Evolutionary conservation across 1,140 invertebrate species (phyloP).

Genomic region (Calliphora vicina): DNA sequence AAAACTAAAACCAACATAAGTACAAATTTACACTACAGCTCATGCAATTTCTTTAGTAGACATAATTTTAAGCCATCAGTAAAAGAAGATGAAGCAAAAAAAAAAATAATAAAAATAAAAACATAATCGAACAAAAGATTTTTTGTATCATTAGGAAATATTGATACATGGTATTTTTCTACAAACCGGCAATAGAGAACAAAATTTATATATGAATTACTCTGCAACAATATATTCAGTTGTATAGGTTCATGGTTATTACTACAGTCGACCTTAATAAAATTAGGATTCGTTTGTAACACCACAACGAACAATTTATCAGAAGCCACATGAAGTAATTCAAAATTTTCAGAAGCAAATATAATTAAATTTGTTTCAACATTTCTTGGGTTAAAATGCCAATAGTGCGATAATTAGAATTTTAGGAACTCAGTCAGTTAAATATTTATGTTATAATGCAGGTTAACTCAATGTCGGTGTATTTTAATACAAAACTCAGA

Average conservation of each 20-base stretch:
- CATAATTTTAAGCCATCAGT: neutral
- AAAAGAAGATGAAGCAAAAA: neutral
- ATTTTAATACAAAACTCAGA: neutral
- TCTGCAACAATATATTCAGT: neutral
- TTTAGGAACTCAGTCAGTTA: neutral
- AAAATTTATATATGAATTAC: neutral
- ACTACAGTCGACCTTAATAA: too few relatives aligned
- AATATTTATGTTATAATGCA: neutral
- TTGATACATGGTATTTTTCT: neutral
- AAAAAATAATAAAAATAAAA: too few relatives aligned
- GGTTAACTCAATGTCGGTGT: neutral
- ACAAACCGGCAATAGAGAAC: neutral
- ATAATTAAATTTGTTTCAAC: too few relatives aligned
- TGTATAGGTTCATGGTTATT: neutral
- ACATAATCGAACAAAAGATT: neutral
- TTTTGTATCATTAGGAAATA: neutral
- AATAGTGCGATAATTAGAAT: neutral
- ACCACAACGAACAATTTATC: too few relatives aligned
- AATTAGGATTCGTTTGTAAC: too few relatives aligned
- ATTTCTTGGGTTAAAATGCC: too few relatives aligned
- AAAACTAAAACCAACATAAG: neutral
- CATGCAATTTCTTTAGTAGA: neutral
- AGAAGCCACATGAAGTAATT: too few relatives aligned
- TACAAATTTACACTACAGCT: neutral
- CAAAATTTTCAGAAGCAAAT: too few relatives aligned